phyloP scores from a whole-genome alignment of 2,797 vertebrate species.

The Hippopotamyrus pictus region DNA sequence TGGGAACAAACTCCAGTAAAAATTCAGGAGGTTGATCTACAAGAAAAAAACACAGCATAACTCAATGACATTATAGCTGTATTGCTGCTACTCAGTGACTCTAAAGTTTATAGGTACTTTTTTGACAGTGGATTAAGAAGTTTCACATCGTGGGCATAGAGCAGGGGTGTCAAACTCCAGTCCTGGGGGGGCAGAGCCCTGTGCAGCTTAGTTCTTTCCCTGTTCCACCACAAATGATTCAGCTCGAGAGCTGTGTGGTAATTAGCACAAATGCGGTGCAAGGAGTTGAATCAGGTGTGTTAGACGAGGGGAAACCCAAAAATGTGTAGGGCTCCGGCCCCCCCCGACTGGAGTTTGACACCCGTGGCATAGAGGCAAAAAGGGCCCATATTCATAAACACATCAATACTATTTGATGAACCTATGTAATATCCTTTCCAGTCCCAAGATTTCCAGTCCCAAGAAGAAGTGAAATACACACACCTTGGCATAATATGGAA shows the following conservation, averaged over 20 bases:
- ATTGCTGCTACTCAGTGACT: not conserved
- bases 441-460: not conserved
- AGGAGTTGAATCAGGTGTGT: not conserved
- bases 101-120: not conserved
- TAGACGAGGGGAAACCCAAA: not conserved
- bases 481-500: constrained; percentile 75
- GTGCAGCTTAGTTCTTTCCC: not conserved
- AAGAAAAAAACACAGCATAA: not conserved
- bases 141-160: not conserved
- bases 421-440: not conserved
- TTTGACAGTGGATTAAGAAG: not conserved
- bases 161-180: not conserved
- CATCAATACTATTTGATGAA: not conserved
- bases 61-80: not conserved
- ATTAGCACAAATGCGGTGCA: not conserved
- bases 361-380: not conserved
- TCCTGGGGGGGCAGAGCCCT: not conserved
- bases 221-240: not conserved
- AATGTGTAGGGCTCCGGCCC: not conserved
- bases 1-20: constrained; percentile 67
- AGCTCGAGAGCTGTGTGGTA: not conserved
- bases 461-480: constrained; percentile 27
- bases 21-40: constrained; percentile 65
- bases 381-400: not conserved
- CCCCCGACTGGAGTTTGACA: not conserved